phyloP scores from a whole-genome alignment of 2,113 vertebrate species.

The Balaeniceps rex region DNA sequence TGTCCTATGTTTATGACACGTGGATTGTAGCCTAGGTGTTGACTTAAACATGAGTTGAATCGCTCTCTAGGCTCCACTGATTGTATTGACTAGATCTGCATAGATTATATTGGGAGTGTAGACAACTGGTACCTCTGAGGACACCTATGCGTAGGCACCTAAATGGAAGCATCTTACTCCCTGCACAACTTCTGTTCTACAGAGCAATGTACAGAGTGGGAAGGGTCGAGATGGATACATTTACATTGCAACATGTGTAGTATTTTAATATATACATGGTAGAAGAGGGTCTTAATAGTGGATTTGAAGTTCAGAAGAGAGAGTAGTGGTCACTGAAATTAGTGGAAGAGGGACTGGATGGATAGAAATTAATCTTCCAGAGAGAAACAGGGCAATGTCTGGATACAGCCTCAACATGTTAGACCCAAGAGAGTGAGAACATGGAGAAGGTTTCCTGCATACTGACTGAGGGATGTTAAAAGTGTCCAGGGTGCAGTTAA shows the following conservation, averaged over 20 bases:
- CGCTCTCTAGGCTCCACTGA: neutral
- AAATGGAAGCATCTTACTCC: neutral
- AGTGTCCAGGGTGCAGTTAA: neutral
- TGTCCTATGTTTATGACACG: neutral
- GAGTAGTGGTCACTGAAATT: neutral
- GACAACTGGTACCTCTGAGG: neutral
- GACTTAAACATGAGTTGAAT: neutral
- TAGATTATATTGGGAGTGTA: neutral
- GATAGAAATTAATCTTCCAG: neutral
- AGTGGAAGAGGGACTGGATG: neutral
- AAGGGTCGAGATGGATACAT: accelerated
- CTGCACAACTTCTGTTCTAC: neutral
- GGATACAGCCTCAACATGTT: neutral
- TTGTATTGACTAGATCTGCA: neutral
- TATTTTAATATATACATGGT: neutral
- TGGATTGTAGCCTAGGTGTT: neutral
- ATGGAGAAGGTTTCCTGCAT: neutral
- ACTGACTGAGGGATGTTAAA: neutral
- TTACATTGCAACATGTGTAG: neutral
- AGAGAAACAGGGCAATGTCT: neutral
- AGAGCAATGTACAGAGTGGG: neutral
- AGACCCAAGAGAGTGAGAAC: neutral
- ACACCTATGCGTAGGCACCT: neutral
- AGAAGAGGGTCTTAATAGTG: neutral
- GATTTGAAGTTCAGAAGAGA: neutral